Evolutionary conservation across 2,113 vertebrate genomes (phyloP), one percentile per base, ranked within the genome.

Genomic region (Hepsetus odoe): DNA sequence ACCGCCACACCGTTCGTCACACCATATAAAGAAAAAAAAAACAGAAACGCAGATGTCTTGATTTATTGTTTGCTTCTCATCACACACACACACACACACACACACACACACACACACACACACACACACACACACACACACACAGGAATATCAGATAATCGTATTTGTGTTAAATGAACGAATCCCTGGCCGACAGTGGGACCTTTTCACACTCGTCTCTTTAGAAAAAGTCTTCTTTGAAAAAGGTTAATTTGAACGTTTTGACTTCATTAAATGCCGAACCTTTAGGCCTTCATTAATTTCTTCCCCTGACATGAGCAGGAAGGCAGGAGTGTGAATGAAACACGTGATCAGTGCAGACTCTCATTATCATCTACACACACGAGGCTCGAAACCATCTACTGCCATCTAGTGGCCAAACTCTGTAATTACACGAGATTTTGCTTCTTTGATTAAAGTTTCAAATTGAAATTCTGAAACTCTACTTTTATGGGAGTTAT

Each of bases 221-320:
- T 76, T 64, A 71, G 73, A 51, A 81, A 65, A 81, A 66, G 74
- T 32, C 56, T 70, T 73, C n/a, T 71, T 53, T 64, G 69, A 42
- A 76, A 76, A 81, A 81, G 79, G 79, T 81, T 81, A 81, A 81
- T 70, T 81, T 65, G 73, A 73, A 76, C 66, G 61, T 75, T 81
- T 81, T 71, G 72, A 59, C 79, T 68, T 73, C 65, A 74, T 80
- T 80, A 74, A 80, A 80, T 74, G 71, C 72, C 40, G 51, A 55
- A 74, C 73, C 74, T 81, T 65, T 44, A 67, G 80, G 74, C 72
- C 20, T 93, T 94, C 92, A 84, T 77, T 10, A 14, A 77, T 88
- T 82, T 64, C 44, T 68, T 70, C 68, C 83, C 56, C 53, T 84
- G 80, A 82, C 74, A 79, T 42, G 77, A 38, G 79, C 61, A 64